Evolutionary conservation across 2,113 vertebrate species (phyloP).

Genomic region (Hepsetus odoe): DNA sequence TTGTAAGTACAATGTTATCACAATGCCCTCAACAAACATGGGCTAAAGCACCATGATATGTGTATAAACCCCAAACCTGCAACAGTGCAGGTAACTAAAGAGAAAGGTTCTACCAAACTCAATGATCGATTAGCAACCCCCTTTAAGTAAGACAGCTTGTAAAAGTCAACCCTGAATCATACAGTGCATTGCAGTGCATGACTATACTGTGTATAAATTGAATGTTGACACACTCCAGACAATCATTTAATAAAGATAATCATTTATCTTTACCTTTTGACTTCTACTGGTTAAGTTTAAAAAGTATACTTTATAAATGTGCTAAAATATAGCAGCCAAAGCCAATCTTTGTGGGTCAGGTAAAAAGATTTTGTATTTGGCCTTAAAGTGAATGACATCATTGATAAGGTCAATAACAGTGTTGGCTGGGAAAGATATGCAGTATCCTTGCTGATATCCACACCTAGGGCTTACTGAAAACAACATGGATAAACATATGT

Average conservation of each 20-base stretch:
- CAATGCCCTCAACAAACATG: not conserved
- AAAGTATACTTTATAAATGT: no score
- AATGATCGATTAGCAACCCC: not conserved
- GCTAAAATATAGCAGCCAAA: not conserved
- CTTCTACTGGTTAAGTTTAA: not conserved
- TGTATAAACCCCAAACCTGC: not conserved
- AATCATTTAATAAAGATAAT: not conserved
- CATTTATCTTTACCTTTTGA: conserved; percentile 1
- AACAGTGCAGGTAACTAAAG: not conserved
- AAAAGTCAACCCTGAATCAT: not conserved
- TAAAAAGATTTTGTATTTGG: not conserved
- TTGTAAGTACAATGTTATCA: not conserved
- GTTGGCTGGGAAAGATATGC: not conserved
- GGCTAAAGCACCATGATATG: not conserved
- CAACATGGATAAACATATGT: not conserved
- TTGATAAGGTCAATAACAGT: not conserved
- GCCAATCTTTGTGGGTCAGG: not conserved
- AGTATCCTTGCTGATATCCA: not conserved
- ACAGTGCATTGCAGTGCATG: not conserved
- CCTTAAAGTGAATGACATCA: not conserved
- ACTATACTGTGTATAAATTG: not conserved
- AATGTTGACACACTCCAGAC: not conserved
- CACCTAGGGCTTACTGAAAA: not conserved
- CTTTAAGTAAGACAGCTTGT: not conserved
- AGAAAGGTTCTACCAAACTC: not conserved